A percentile compares a stretch with the other conserved stretches of the same genome.
phyloP scores from a whole-genome alignment of 2,797 vertebrate genomes.

The Apogon talboti region DNA sequence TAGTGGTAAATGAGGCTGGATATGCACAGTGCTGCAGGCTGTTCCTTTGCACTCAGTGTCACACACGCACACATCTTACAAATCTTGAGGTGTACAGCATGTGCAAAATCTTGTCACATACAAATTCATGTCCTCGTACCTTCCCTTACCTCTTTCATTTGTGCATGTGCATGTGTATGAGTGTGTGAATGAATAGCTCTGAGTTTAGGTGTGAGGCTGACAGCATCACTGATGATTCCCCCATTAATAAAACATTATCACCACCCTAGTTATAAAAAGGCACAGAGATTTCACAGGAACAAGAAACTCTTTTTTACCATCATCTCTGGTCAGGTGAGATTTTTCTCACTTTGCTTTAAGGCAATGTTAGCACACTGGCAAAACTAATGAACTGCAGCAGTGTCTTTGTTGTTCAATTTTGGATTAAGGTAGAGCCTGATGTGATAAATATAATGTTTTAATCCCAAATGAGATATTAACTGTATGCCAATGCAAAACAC shows the following conservation, averaged over 20 bases:
- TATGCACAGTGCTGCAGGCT: constrained; percentile 71
- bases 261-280: constrained; percentile 26
- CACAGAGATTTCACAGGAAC: constrained; percentile 17
- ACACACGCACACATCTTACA: constrained; percentile 20
- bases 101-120: constrained; percentile 46
- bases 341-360: constrained; percentile 8
- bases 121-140: constrained; percentile 32
- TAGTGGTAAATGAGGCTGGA: constrained; percentile 69
- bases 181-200: constrained; percentile 1
- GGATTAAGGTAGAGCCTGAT: not conserved
- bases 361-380: not conserved
- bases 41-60: constrained; percentile 62
- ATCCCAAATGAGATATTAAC: constrained; percentile 7
- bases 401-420: not conserved
- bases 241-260: constrained; percentile 61
- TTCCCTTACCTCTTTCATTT: constrained; percentile 23
- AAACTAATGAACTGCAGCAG: constrained; percentile 36
- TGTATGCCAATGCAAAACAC: not conserved
- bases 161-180: not conserved
- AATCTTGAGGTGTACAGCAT: constrained; percentile 31
- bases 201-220: constrained; percentile 25
- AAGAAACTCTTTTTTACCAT: constrained; percentile 17
- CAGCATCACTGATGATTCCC: constrained; percentile 22
- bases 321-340: constrained; percentile 18
- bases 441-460: not conserved